A percentile compares a stretch with the other conserved stretches of the same genome.
Conservation (phyloP, 1,140 invertebrate species). For the Sarcophaga peregrina region DNA sequence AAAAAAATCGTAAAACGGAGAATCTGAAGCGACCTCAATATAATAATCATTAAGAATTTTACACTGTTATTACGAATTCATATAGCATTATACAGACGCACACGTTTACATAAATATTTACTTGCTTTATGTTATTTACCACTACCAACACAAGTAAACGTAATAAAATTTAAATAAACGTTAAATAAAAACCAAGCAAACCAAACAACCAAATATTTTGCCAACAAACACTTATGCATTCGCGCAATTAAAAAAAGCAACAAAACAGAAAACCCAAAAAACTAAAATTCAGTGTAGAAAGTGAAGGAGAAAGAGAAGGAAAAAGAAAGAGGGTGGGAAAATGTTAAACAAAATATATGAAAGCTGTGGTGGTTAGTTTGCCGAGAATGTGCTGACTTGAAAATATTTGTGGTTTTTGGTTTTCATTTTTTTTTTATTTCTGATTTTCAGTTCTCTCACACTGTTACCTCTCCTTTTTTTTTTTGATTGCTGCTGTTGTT, state of each 20-base stretch:
- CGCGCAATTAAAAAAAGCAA: no score
- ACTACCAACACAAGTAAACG: no score
- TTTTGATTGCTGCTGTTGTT: neutral
- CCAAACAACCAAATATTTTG: no score
- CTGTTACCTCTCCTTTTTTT: neutral
- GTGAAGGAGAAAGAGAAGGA: no score
- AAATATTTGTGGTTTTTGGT: neutral
- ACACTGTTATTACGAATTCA: slow-evolving; percentile 25
- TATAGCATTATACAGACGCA: neutral
- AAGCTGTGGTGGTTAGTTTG: neutral
- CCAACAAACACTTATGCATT: no score
- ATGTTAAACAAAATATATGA: neutral
- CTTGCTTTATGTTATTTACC: no score
- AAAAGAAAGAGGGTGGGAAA: neutral
- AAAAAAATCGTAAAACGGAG: neutral
- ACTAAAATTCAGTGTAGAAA: no score
- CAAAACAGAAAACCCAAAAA: no score
- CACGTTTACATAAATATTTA: neutral
- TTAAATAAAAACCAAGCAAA: no score
- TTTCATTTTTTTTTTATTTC: neutral
- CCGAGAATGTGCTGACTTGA: slow-evolving; percentile 1
- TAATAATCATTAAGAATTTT: slow-evolving; percentile 45
- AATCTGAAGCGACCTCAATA: slow-evolving; percentile 42
- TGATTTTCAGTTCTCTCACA: no score
- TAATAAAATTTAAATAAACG: no score